These are phyloP conservation scores for Eira barbara DNA, from an alignment of 2,113 vertebrate species.

Conservation along the genomic window DNA sequence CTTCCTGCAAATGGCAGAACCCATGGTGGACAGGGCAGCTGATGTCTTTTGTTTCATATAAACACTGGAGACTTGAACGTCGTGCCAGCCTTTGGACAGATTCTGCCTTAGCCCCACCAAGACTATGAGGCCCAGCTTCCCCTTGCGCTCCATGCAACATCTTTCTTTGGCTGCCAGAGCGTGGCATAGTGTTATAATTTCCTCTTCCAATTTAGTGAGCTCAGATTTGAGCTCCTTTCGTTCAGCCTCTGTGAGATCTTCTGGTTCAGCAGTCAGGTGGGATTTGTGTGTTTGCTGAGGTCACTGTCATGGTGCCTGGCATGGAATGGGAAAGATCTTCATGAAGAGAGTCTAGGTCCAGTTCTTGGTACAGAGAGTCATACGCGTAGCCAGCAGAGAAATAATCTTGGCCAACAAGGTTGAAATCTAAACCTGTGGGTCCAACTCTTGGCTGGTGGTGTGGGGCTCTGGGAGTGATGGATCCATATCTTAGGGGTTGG, in stretches of 20 bases:
- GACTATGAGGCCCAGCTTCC: conserved; percentile 89
- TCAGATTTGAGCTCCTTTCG: conserved; percentile 31
- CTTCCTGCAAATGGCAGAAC: conserved; percentile 89
- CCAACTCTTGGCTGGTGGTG: not conserved
- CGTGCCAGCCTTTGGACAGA: conserved; percentile 91
- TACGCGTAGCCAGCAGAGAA: not conserved
- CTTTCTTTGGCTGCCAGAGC: conserved; percentile 91
- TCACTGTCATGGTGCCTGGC: not conserved
- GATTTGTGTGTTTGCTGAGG: not conserved
- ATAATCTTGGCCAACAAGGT: not conserved
- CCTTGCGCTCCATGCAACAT: conserved; percentile 89
- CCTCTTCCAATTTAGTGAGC: conserved; percentile 88
- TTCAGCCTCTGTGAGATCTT: not conserved
- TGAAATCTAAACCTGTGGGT: not conserved
- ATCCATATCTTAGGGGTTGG: not conserved
- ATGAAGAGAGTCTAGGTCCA: conserved; percentile 51
- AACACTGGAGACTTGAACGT: conserved; percentile 92
- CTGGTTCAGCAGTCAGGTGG: not conserved
- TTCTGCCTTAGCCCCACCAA: conserved; percentile 90
- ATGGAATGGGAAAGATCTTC: not conserved
- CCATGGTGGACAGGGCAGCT: conserved; percentile 89
- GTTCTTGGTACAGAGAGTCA: conserved; percentile 41
- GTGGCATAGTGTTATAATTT: conserved; percentile 90
- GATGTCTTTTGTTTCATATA: conserved; percentile 89
- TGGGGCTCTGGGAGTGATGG: not conserved